Evolutionary conservation across 1,140 invertebrate genomes (phyloP), one percentile per base, ranked within the genome.

Genomic region (Bursaphelenchus mucronatus): DNA sequence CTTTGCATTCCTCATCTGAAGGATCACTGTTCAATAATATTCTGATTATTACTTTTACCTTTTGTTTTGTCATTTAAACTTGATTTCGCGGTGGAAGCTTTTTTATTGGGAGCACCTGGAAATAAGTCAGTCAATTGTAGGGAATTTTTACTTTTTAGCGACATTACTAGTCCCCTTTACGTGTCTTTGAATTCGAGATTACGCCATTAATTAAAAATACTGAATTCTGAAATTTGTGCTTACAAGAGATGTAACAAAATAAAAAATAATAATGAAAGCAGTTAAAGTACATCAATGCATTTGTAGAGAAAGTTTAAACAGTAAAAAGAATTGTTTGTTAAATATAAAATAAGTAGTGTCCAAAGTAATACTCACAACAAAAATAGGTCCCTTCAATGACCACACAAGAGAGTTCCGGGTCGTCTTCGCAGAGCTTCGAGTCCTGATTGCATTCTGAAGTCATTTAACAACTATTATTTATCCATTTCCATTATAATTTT

Each of bases 1-100:
- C 57, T 50, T 59, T 44, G 41, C 57, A 59, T 50, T 59, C 30
- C n/a, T 55, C 54, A n/a, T 21, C 30, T 13, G 54, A 55, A 44
- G n/a, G 2, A 55, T n/a, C 13, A 55, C 19, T 44, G n/a, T n/a
- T 55, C 30, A 6, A 15, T 30, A 54, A 30, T 30, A 2, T 21
- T 11, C 2, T 30, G 6, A 30, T 54, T 11, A 54, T 54, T 55
- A 19, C 47, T n/a, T 49, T n/a, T 49, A 49, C 13, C 47, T 49
- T 49, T n/a, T n/a, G 47, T 49, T 49, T 49, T 19, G 47, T 4
- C 13, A 19, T 49, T 6, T n/a, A 4, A 6, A n/a, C 4, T 19
- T n/a, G 13, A n/a, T 49, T 49, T 49, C 4, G 19, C 47, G 4
- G 13, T 49, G 47, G 13, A n/a, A 49, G 13, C 13, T 49, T 49